Conservation (phyloP, 2,888 invertebrate genomes). For the Tiliacea citrago region DNA sequence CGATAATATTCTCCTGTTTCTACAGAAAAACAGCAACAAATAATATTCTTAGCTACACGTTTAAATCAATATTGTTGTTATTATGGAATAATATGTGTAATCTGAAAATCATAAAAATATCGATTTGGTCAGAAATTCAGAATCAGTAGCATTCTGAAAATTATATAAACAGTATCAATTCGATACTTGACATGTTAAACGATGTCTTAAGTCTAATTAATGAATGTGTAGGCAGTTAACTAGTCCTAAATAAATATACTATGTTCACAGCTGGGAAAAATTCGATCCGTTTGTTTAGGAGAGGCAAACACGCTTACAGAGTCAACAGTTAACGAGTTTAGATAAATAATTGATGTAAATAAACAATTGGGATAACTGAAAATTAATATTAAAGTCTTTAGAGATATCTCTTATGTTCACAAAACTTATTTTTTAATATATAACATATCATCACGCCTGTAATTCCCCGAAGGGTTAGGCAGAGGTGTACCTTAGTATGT, state of each 20-base stretch:
- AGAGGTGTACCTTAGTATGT: too few relatives aligned
- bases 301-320: constrained; percentile 38
- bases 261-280: constrained; percentile 60
- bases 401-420: not conserved
- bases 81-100: not conserved
- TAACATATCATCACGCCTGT: too few relatives aligned
- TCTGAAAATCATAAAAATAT: constrained; percentile 1
- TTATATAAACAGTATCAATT: not conserved
- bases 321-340: constrained; percentile 43
- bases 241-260: constrained; percentile 65
- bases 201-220: constrained; percentile 47
- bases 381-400: not conserved
- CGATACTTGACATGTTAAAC: constrained; percentile 23
- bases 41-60: not conserved
- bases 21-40: not conserved
- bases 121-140: too few relatives aligned
- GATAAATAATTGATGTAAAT: constrained; percentile 44
- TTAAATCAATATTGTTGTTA: not conserved
- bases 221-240: constrained; percentile 77
- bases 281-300: constrained; percentile 66
- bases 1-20: not conserved
- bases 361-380: constrained; percentile 8
- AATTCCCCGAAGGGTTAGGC: too few relatives aligned
- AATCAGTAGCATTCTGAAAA: constrained; percentile 2
- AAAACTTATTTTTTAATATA: not conserved